Evolutionary conservation across 2,888 invertebrate genomes (phyloP).

Genomic region (Sericinus montela): DNA sequence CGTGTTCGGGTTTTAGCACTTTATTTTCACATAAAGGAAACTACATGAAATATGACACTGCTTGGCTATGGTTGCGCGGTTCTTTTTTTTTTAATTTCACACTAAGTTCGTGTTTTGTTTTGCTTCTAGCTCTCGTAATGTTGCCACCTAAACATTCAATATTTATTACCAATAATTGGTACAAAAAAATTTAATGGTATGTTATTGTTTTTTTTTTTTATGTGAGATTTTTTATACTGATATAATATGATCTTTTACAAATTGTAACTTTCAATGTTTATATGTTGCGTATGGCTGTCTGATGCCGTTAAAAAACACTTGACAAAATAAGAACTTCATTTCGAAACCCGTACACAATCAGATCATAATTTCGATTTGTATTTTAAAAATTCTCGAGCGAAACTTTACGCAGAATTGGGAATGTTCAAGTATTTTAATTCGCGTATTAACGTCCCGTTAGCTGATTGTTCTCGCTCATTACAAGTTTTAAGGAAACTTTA

Average conservation of each 20-base stretch:
- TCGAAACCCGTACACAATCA: neutral
- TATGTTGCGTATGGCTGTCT: too few relatives aligned
- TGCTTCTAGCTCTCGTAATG: too few relatives aligned
- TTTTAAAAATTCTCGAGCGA: neutral
- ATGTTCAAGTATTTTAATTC: slow-evolving; percentile 7
- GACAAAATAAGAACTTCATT: neutral
- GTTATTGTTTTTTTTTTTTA: too few relatives aligned
- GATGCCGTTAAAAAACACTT: too few relatives aligned
- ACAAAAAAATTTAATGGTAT: too few relatives aligned
- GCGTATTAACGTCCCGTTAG: slow-evolving; percentile 11
- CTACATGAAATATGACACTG: neutral
- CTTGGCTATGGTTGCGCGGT: too few relatives aligned
- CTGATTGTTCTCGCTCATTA: slow-evolving; percentile 13
- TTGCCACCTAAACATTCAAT: neutral
- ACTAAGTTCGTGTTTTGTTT: too few relatives aligned
- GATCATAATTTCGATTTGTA: slow-evolving; percentile 3
- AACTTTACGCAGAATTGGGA: slow-evolving; percentile 1
- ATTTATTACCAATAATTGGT: too few relatives aligned
- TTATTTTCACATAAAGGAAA: slow-evolving; percentile 14
- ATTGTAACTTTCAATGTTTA: too few relatives aligned
- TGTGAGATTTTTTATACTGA: too few relatives aligned
- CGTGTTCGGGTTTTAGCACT: slow-evolving; percentile 22
- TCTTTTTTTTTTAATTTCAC: neutral
- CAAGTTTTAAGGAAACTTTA: slow-evolving; percentile 11
- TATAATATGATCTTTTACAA: too few relatives aligned